Conservation (phyloP, 2,797 vertebrate species). For the Macropodus opercularis region DNA sequence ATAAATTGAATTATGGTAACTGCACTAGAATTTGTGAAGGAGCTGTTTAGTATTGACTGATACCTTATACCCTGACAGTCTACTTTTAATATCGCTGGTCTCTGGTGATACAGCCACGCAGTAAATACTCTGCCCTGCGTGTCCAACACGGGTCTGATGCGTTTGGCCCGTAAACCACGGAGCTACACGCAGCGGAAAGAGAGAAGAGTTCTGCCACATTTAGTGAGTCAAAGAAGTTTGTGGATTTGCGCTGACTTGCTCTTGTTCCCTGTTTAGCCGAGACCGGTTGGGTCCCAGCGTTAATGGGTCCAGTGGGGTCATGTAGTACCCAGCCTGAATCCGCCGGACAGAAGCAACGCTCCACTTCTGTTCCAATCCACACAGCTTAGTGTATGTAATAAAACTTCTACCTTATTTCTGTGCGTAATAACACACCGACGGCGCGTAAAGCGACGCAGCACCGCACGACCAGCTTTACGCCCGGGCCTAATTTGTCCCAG, state of each 20-base stretch:
- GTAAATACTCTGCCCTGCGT: background rate
- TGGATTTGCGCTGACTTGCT: slow-evolving; percentile 1
- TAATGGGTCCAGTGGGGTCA: slow-evolving; percentile 28
- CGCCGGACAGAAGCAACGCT: slow-evolving; percentile 6
- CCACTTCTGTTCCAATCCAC: background rate
- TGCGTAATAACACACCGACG: background rate
- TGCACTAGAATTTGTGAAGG: slow-evolving; percentile 1
- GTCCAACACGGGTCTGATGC: background rate
- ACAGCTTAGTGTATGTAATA: background rate
- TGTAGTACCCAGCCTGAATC: slow-evolving; percentile 14
- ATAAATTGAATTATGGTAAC: background rate
- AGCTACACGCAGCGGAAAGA: background rate
- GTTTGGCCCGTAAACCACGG: slow-evolving; percentile 14
- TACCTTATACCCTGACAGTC: background rate
- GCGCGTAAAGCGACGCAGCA: slow-evolving; percentile 7
- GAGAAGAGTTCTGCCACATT: background rate
- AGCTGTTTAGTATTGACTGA: slow-evolving; percentile 9
- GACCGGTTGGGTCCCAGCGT: slow-evolving; percentile 8
- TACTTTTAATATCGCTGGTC: slow-evolving; percentile 5
- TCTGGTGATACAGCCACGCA: background rate
- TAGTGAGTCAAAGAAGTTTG: background rate
- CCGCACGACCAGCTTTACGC: background rate
- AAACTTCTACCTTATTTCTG: background rate
- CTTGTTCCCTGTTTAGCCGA: background rate
- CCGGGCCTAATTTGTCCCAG: slow-evolving; percentile 50